phyloP scores from a whole-genome alignment of 2,797 vertebrate species.

The Bovichtus diacanthus region DNA sequence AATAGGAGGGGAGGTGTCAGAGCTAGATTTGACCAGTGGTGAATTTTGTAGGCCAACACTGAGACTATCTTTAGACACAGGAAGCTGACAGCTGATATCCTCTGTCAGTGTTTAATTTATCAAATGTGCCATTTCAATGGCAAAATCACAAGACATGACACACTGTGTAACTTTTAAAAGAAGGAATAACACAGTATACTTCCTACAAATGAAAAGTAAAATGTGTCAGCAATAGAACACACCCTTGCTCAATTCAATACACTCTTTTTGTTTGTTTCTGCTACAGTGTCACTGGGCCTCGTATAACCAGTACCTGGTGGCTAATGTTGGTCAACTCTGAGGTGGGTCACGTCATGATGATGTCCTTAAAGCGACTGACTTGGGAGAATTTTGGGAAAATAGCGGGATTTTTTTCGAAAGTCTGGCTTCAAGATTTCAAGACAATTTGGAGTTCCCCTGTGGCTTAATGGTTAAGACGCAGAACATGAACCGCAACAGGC shows the following conservation, averaged over 20 bases:
- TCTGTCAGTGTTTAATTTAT: neutral
- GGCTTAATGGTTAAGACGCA: neutral
- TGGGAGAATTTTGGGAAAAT: neutral
- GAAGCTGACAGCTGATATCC: constrained; percentile 2
- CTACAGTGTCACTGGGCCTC: neutral
- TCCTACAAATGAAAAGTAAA: neutral
- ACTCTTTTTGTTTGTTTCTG: neutral
- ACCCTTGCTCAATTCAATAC: neutral
- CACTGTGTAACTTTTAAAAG: neutral
- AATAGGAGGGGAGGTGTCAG: constrained; percentile 36
- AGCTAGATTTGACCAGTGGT: neutral
- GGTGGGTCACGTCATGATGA: neutral
- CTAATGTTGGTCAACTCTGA: neutral
- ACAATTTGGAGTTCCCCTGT: neutral
- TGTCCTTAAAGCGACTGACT: neutral
- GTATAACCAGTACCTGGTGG: neutral
- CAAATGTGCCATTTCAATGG: neutral
- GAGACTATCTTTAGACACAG: constrained; percentile 25
- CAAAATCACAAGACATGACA: neutral
- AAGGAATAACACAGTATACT: neutral
- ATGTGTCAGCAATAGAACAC: neutral
- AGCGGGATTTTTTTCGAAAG: neutral
- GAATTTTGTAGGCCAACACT: constrained; percentile 9
- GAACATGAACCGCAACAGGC: neutral
- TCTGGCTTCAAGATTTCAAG: neutral